Conservation (phyloP, 1,140 invertebrate species). For the Popillia japonica region DNA sequence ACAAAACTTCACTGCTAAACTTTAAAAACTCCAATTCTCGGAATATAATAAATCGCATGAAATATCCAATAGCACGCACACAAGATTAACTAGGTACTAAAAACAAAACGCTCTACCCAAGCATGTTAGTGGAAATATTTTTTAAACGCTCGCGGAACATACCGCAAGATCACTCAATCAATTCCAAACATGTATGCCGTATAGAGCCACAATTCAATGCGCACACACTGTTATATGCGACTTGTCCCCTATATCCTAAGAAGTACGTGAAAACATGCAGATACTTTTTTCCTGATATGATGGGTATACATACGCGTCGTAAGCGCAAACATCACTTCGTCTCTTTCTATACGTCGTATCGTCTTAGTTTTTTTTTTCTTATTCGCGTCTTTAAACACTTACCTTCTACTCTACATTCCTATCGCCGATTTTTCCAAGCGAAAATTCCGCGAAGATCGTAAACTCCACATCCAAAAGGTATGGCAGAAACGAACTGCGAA, state of each 20-base stretch:
- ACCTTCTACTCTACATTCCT: conserved; percentile 6
- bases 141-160: not conserved
- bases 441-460: not conserved
- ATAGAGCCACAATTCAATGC: not conserved
- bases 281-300: not conserved
- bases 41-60: too few relatives aligned
- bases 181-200: not conserved
- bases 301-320: too few relatives aligned
- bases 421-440: not conserved
- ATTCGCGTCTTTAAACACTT: not conserved
- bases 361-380: not conserved
- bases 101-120: too few relatives aligned
- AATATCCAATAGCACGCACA: too few relatives aligned
- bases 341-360: not conserved
- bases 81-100: too few relatives aligned
- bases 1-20: too few relatives aligned
- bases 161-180: not conserved
- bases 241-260: not conserved
- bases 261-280: conserved; percentile 7
- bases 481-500: not conserved
- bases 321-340: not conserved
- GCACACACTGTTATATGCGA: not conserved
- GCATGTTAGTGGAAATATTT: too few relatives aligned
- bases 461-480: conserved; percentile 10
- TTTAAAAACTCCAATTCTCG: too few relatives aligned